A percentile compares a stretch with the other conserved stretches of the same genome.
Conservation (phyloP, 2,797 vertebrate genomes). For the Sylvilagus floridanus region DNA sequence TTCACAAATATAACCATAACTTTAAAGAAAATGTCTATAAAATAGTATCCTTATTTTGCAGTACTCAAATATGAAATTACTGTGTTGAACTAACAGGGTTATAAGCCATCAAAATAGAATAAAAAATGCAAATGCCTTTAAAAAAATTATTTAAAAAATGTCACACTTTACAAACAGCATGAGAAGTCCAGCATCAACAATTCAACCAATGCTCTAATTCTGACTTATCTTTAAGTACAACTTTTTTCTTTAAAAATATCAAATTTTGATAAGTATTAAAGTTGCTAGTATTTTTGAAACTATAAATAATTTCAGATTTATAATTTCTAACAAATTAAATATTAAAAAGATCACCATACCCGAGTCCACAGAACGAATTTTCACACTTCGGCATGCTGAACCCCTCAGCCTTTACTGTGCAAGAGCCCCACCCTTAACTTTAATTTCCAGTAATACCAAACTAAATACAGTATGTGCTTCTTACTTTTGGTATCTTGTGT, state of each 20-base stretch:
- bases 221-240: not conserved
- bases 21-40: constrained; percentile 51
- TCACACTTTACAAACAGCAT: not conserved
- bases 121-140: constrained; percentile 3
- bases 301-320: not conserved
- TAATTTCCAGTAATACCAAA: not conserved
- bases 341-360: not conserved
- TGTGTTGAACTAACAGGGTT: constrained; percentile 9
- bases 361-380: not conserved
- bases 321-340: constrained; percentile 48
- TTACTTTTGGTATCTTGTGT: not conserved
- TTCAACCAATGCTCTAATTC: not conserved
- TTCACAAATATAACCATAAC: not conserved
- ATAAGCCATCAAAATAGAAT: not conserved
- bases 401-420: not conserved
- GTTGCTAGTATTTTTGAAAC: constrained; percentile 14
- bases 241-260: not conserved
- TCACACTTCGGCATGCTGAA: not conserved
- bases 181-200: not conserved
- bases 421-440: not conserved
- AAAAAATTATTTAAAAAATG: constrained; percentile 45
- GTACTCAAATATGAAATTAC: constrained; percentile 11
- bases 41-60: not conserved
- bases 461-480: not conserved
- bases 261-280: not conserved